These are phyloP conservation scores for Acanthornis magna DNA, from an alignment of 2,797 vertebrate species.

Conservation along the genomic window DNA sequence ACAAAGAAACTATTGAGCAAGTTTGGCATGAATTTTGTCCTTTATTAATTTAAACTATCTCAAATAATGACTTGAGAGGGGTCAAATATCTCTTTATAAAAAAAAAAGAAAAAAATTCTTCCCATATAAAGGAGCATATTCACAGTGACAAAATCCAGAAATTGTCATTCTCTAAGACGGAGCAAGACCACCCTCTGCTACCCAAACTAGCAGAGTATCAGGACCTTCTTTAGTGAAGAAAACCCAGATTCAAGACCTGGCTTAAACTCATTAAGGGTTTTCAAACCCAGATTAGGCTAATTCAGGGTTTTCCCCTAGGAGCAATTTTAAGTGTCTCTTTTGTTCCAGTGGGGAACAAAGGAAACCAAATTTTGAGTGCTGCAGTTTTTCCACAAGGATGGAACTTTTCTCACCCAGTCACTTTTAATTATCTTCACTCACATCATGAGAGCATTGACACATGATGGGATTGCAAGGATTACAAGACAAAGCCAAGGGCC, in stretches of 20 bases:
- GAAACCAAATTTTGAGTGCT: background rate
- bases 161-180: background rate
- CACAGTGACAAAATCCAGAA: background rate
- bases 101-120: background rate
- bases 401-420: slow-evolving; percentile 1
- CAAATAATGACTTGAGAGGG: background rate
- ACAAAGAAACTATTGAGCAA: slow-evolving; percentile 43
- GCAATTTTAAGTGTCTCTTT: background rate
- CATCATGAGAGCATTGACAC: background rate
- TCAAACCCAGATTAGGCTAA: slow-evolving; percentile 20
- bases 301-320: background rate
- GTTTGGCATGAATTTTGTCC: background rate
- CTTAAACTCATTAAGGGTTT: background rate
- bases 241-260: background rate
- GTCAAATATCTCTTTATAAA: background rate
- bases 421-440: background rate
- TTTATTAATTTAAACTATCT: slow-evolving; percentile 33
- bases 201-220: background rate
- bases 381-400: background rate
- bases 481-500: background rate
- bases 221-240: background rate
- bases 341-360: background rate
- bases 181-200: background rate
- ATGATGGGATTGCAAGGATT: background rate
- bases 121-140: background rate